Base-by-base conservation (phyloP, 2,888 invertebrate genomes). In the Erebia palarica region DNA sequence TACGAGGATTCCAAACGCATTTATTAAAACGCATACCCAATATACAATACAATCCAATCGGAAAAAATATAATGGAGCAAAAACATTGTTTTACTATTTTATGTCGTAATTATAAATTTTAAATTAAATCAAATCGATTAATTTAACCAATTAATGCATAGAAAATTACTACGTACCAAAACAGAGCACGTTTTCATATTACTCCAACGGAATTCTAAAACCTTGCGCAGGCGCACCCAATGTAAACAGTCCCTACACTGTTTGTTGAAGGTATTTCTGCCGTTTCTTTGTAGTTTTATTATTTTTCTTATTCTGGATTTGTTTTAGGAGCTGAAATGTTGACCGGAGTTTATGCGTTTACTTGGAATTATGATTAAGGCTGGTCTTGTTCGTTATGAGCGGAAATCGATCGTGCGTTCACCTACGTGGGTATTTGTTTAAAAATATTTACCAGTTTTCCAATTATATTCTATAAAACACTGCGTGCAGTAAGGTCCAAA, bases 201-300 rank as follows among this genome's bases (percentile, higher is more conserved):
- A n/a, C 13, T 58, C 14, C 16, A 53, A 61, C 14, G 69, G 69
- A 66, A 61, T 59, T 42, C 72, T 57, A 63, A 69, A 71, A 49
- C 55, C 66, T 59, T 74, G 71, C 67, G 73, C 75, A 71, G 76
- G 73, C 75, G 72, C 75, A 65, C 73, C 73, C 73, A 79, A 78
- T 75, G 79, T 76, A 86, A 87, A 86, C 79, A 85, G 75, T 77
- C 81, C 80, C 78, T 81, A 75, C 78, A 75, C 76, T 86, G 81
- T 83, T 84, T 83, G 83, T 77, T 79, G 55, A 77, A 78, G 78
- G 77, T 78, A 76, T 75, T 83, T 73, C 73, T 71, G 73, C 65
- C 67, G 80, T 82, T 82, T 76, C 80, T 83, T 83, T 83, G 83
- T 83, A 78, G 77, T 75, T 78, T 82, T 81, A 75, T 82, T 81